phyloP scores from a whole-genome alignment of 2,888 invertebrate species.

The Athalia circularis region DNA sequence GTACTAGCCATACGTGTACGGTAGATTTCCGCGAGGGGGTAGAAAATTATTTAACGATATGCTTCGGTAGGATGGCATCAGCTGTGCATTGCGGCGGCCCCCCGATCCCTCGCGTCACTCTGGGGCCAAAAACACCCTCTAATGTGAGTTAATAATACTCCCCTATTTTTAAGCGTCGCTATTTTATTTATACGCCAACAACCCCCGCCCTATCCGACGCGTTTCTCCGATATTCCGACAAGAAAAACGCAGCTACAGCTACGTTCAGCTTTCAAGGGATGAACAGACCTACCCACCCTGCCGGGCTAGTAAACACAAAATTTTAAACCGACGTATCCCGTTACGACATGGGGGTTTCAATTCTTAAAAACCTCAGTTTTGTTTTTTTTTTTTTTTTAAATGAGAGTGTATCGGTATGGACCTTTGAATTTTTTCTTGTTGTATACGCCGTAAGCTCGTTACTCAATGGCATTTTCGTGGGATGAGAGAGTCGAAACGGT shows the following conservation, averaged over 20 bases:
- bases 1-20: neutral
- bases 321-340: too few relatives aligned
- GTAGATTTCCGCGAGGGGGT: slow-evolving; percentile 58
- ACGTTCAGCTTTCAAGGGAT: neutral
- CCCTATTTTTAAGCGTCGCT: slow-evolving; percentile 67
- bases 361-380: too few relatives aligned
- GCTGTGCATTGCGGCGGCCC: slow-evolving; percentile 60
- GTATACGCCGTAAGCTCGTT: too few relatives aligned
- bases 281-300: too few relatives aligned
- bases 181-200: slow-evolving; percentile 66
- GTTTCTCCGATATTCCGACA: too few relatives aligned
- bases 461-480: too few relatives aligned
- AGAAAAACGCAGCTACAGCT: too few relatives aligned
- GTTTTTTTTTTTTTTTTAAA: too few relatives aligned
- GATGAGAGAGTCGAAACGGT: neutral
- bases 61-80: slow-evolving; percentile 67
- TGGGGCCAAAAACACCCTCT: slow-evolving; percentile 58
- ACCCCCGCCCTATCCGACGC: slow-evolving; percentile 20
- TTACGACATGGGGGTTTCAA: too few relatives aligned
- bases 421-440: too few relatives aligned
- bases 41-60: slow-evolving; percentile 67
- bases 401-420: too few relatives aligned
- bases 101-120: slow-evolving; percentile 50
- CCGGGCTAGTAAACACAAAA: too few relatives aligned
- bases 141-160: slow-evolving; percentile 71